Evolutionary conservation across 1,140 invertebrate genomes (phyloP), one percentile per base, ranked within the genome.

Genomic region (Hestina assimilis): DNA sequence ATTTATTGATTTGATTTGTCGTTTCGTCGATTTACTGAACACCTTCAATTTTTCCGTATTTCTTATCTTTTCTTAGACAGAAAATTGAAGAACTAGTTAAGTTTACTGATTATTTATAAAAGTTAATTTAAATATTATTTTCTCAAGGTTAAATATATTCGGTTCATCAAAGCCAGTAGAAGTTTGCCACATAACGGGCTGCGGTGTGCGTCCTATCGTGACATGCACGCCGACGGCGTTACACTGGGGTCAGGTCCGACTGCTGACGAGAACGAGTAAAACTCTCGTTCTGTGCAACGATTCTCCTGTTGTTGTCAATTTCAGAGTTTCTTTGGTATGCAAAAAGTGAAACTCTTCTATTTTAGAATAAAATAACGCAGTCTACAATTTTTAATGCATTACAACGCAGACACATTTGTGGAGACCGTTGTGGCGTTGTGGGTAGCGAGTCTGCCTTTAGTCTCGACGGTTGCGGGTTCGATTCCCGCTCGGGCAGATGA

Each of bases 211-310:
- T 1, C 80, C 85, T 1, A 88, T 86, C n/a, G 83, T 88, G 4
- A 83, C 80, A 0, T 85, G 80, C 42, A 59, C 54, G 1, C 82
- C 83, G 0, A 56, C 69, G 1, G 66, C 73, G 0, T 52, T 86
- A 11, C 77, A 83, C 55, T 88, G 79, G 82, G 82, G 82, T 1
- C 83, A 84, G 59, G 73, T 81, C 1, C 85, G 83, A 57, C 42
- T 87, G 15, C 28, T 87, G 8, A 76, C 62, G 3, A 79, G 55
- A 45, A 69, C 68, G 1, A 60, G 77, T 1, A 84, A 87, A 64
- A 61, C 28, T 1, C 52, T 88, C 3, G 80, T 67, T 3, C 53
- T 88, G 1, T 79, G 68, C 50, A 88, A 88, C 35, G 83, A 86
- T 57, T 88, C 85, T 0, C 85, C 85, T 9, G 77, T 88, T 1